Evolutionary conservation across 2,888 invertebrate species (phyloP).

Genomic region (Troides oblongomaculatus): DNA sequence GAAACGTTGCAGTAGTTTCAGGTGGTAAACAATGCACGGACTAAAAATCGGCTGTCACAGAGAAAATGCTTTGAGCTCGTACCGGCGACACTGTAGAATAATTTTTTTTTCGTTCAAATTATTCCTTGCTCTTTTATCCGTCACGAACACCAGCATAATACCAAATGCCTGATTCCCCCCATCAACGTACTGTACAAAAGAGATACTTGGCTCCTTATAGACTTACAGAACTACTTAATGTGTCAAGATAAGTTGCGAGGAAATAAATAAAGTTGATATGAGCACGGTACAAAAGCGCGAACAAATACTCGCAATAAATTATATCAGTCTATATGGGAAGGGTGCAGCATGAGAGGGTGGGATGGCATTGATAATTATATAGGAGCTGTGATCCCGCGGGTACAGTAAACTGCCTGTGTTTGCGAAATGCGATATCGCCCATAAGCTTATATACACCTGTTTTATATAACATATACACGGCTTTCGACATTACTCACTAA

Average conservation of each 20-base stretch:
- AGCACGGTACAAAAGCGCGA: conserved; percentile 28
- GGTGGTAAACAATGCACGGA: conserved; percentile 29
- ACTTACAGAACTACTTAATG: conserved; percentile 31
- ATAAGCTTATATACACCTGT: conserved; percentile 47
- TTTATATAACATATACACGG: conserved; percentile 35
- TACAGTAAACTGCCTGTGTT: conserved; percentile 53
- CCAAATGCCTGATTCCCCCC: neutral
- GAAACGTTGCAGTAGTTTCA: conserved; percentile 27
- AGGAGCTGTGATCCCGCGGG: conserved; percentile 52
- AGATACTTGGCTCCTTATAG: conserved; percentile 29
- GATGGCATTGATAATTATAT: conserved; percentile 45
- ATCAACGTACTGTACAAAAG: conserved; percentile 14
- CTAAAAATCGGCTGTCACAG: conserved; percentile 30
- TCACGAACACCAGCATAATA: conserved; percentile 2
- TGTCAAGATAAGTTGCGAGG: conserved; percentile 31
- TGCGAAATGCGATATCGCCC: conserved; percentile 50
- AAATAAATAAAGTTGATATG: conserved; percentile 32
- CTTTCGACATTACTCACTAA: neutral
- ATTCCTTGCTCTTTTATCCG: conserved; percentile 14
- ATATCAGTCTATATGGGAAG: conserved; percentile 28
- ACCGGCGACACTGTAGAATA: conserved; percentile 20
- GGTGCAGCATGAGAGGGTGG: conserved; percentile 29
- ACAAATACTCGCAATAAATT: conserved; percentile 31
- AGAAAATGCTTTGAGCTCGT: conserved; percentile 29
- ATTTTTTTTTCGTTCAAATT: conserved; percentile 25